Evolutionary conservation across 2,888 invertebrate species (phyloP).

Genomic region (Synergus gifuensis): DNA sequence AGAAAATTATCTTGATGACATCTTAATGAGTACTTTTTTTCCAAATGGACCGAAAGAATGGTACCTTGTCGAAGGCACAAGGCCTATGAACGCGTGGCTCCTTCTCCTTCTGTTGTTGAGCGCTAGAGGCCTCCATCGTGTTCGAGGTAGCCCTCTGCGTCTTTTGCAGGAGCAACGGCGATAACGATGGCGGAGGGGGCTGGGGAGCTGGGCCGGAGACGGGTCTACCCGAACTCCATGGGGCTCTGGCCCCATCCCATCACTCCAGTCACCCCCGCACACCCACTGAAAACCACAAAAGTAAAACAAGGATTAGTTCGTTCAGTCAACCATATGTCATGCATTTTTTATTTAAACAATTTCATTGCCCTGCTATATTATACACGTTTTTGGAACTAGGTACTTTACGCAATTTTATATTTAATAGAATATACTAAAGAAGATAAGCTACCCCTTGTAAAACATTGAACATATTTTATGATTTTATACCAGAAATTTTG

Average conservation of each 20-base stretch:
- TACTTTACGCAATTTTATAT: no score
- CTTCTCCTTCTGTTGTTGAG: conserved; percentile 74
- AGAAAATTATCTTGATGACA: no score
- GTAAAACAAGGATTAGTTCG: neutral
- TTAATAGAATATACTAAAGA: no score
- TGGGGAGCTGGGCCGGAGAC: conserved; percentile 84
- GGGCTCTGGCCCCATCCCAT: conserved; percentile 92
- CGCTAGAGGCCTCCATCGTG: conserved; percentile 77
- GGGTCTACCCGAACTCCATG: conserved; percentile 92
- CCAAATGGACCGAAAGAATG: neutral
- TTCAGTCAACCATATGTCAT: neutral
- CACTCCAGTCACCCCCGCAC: conserved; percentile 87
- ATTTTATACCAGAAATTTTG: no score
- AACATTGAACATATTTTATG: no score
- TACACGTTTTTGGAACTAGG: no score
- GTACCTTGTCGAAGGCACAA: conserved; percentile 79
- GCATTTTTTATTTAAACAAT: neutral
- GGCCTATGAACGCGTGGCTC: conserved; percentile 76
- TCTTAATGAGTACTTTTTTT: neutral
- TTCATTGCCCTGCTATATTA: no score
- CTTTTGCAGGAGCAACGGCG: conserved; percentile 78
- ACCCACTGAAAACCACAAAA: conserved; percentile 80
- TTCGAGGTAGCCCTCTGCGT: conserved; percentile 76
- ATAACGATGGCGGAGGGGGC: conserved; percentile 81
- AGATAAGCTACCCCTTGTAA: no score